A percentile compares a stretch with the other conserved stretches of the same genome.
Conservation (phyloP, 2,888 invertebrate species). For the Ernsta delagoae region DNA sequence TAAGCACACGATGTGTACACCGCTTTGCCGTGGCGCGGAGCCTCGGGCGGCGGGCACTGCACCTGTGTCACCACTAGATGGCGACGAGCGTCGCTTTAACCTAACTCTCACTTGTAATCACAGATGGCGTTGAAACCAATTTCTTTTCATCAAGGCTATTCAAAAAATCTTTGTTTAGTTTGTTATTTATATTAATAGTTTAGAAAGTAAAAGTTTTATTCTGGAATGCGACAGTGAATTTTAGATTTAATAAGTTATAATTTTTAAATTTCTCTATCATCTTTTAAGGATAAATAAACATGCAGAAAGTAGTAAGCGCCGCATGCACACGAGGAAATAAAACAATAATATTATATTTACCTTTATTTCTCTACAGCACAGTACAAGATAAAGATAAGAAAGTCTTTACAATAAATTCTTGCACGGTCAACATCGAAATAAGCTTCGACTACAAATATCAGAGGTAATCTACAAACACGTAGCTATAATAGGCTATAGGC, state of each 20-base stretch:
- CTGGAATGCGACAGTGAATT: constrained; percentile 23
- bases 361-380: constrained; percentile 79
- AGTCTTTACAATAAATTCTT: constrained; percentile 66
- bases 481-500: constrained; percentile 63
- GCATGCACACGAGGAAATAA: constrained; percentile 61
- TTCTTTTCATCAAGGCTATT: constrained; percentile 1
- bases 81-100: constrained; percentile 79
- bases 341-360: constrained; percentile 64
- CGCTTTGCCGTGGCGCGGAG: constrained; percentile 96
- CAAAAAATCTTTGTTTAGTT: too few species aligned
- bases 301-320: constrained; percentile 51
- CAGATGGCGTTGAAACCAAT: constrained; percentile 57
- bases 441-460: constrained; percentile 68
- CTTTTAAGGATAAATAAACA: constrained; percentile 44
- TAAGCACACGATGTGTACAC: constrained; percentile 96
- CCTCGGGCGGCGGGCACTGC: constrained; percentile 96
- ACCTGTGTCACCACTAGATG: constrained; percentile 94
- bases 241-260: constrained; percentile 1
- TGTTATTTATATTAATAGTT: not conserved
- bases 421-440: constrained; percentile 59
- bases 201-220: constrained; percentile 18
- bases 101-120: constrained; percentile 40
- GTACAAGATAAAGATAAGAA: constrained; percentile 67
- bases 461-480: constrained; percentile 65
- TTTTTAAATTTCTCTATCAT: constrained; percentile 14